Base-by-base conservation (phyloP, 2,797 vertebrate species). In the Myotis vivesi region DNA sequence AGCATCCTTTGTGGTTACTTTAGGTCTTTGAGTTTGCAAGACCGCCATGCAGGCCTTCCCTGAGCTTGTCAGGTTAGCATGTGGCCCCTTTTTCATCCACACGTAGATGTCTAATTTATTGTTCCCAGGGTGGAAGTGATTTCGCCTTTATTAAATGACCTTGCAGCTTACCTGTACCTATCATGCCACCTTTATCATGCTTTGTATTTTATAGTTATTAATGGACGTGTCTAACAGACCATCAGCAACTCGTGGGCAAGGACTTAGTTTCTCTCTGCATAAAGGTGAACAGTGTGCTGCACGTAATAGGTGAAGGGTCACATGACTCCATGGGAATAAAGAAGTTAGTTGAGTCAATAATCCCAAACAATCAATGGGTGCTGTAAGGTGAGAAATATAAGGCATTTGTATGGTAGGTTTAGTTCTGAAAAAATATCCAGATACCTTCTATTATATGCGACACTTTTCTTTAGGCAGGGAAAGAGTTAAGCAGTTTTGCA, bases 401-500 rank as follows among this genome's bases (percentile, higher is more conserved):
- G 38, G 22, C 16, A 69, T 80, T 85, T 49, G 64, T 17, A 62
- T 13, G 44, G 12, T 46, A 71, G 17, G 16, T 59, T 19, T 69
- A 19, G 53, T 79, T 93, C 80, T 49, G 30, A 59, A 71, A 46
- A 79, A 36, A 22, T 33, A 75, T 44, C 33, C 23, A 33, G 6
- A 33, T 73, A 76, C 36, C 19, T 94, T 89, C 53, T 15, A 0
- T 55, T 83, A 64, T 7, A n/a, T 5, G 57, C 38, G 20, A 3
- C 19, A 10, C 38, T 85, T 94, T 92, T 95, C 91, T 91, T 2
- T 46, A 79, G 96, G 97, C 83, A 97, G 89, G 57, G 95, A 91
- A 98, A 89, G 97, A 95, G 98, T 98, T 98, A 98, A 98, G 71
- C 55, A 91, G 92, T 97, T 97, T 87, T 97, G 95, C 68, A 95